Evolutionary conservation across 1,140 invertebrate species (phyloP).

Genomic region (Rhopalosiphum maidis): DNA sequence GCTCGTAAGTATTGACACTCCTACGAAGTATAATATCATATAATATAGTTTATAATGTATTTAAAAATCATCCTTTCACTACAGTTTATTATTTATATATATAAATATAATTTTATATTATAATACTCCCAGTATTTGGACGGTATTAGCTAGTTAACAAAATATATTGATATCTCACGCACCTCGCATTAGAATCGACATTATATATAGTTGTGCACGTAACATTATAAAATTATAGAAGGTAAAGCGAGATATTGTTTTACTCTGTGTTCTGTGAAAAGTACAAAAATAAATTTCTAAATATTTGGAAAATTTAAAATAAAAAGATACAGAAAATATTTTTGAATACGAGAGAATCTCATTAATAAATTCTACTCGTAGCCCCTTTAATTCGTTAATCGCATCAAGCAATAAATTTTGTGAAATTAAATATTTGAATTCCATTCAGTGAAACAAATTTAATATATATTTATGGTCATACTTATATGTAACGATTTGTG

Average conservation of each 20-base stretch:
- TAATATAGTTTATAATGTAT: no score
- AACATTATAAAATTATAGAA: not conserved
- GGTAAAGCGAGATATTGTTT: not conserved
- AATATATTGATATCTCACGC: not conserved
- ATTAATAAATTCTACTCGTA: not conserved
- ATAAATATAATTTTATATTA: no score
- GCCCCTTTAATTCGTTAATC: not conserved
- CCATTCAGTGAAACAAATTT: not conserved
- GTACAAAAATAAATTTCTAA: not conserved
- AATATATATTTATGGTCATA: not conserved
- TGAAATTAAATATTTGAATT: slow-evolving; percentile 4
- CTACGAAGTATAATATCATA: not conserved
- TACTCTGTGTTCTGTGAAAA: not conserved
- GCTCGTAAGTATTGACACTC: not conserved
- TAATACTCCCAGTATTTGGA: not conserved
- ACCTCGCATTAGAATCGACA: not conserved
- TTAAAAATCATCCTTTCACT: not conserved
- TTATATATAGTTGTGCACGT: not conserved
- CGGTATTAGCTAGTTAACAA: not conserved
- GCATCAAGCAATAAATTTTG: not conserved
- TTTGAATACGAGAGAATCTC: not conserved
- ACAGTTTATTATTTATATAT: not conserved
- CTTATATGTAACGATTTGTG: not conserved
- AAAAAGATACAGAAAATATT: not conserved
- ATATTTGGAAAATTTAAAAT: not conserved